phyloP scores from a whole-genome alignment of 2,113 vertebrate species.

The Protomyctophum bolini region DNA sequence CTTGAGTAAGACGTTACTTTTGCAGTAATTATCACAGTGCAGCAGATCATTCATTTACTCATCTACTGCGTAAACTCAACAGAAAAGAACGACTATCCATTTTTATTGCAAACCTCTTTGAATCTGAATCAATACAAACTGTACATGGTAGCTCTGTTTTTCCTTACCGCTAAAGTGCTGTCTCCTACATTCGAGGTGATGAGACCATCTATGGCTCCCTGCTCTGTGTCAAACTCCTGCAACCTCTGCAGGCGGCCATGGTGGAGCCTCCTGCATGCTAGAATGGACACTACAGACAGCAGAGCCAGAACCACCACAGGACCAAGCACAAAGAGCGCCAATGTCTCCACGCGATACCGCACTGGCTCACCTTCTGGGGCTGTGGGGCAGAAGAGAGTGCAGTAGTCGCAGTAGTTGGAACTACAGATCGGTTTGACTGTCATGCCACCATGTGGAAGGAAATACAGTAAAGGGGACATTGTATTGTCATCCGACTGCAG shows the following conservation, averaged over 20 bases:
- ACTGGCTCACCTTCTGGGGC: conserved; percentile 70
- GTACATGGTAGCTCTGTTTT: neutral
- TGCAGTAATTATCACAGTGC: too few relatives aligned
- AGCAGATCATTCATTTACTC: neutral
- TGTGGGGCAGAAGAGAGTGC: conserved; percentile 28
- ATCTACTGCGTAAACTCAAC: neutral
- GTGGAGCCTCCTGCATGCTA: conserved; percentile 76
- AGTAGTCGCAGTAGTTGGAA: too few relatives aligned
- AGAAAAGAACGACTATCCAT: neutral
- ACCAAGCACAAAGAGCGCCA: conserved; percentile 74
- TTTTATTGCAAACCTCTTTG: neutral
- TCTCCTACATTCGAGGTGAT: conserved; percentile 80
- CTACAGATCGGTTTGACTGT: too few relatives aligned
- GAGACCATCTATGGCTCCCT: conserved; percentile 79
- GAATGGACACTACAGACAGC: conserved; percentile 66
- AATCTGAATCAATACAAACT: neutral
- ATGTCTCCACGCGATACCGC: conserved; percentile 70
- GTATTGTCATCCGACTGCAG: too few relatives aligned
- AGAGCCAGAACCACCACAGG: conserved; percentile 70
- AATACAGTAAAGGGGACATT: too few relatives aligned
- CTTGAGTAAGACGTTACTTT: too few relatives aligned
- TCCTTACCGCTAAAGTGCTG: conserved; percentile 78
- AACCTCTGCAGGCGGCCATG: conserved; percentile 74
- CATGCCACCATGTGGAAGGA: too few relatives aligned
- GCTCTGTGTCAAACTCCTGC: conserved; percentile 76